Evolutionary conservation across 2,113 vertebrate species (phyloP).

Genomic region (Pipra filicauda): DNA sequence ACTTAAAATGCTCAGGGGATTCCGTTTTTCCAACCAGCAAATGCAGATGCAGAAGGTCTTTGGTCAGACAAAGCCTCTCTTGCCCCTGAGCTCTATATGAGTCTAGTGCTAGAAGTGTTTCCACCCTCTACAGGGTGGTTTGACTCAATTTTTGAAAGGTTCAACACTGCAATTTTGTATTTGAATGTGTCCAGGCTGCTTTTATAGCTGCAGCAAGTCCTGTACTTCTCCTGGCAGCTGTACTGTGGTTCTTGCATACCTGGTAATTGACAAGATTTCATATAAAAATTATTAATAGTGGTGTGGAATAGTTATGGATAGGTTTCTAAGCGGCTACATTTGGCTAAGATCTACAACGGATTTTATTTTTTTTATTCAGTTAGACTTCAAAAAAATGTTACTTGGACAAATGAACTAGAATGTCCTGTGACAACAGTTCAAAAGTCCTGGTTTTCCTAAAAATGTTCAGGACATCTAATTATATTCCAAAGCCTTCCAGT

Average conservation of each 20-base stretch:
- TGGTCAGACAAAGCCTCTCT: not conserved
- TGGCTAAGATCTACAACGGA: not conserved
- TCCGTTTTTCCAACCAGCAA: not conserved
- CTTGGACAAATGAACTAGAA: not conserved
- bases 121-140: not conserved
- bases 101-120: not conserved
- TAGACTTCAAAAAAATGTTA: not conserved
- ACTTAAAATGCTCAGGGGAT: not conserved
- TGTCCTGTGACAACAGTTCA: not conserved
- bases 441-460: not conserved
- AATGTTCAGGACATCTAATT: not conserved
- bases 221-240: slow-evolving; percentile 4
- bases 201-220: slow-evolving; percentile 7
- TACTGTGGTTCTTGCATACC: slow-evolving; percentile 39
- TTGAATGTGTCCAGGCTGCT: not conserved
- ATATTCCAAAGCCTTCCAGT: not conserved
- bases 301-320: not conserved
- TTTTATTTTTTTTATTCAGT: not conserved
- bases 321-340: slow-evolving; percentile 11
- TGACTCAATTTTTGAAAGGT: not conserved
- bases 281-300: slow-evolving; percentile 45
- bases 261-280: slow-evolving; percentile 21
- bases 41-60: not conserved
- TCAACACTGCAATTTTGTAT: not conserved
- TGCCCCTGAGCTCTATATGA: not conserved